Evolutionary conservation across 2,888 invertebrate genomes (phyloP).

Genomic region (Tribolium freemani): DNA sequence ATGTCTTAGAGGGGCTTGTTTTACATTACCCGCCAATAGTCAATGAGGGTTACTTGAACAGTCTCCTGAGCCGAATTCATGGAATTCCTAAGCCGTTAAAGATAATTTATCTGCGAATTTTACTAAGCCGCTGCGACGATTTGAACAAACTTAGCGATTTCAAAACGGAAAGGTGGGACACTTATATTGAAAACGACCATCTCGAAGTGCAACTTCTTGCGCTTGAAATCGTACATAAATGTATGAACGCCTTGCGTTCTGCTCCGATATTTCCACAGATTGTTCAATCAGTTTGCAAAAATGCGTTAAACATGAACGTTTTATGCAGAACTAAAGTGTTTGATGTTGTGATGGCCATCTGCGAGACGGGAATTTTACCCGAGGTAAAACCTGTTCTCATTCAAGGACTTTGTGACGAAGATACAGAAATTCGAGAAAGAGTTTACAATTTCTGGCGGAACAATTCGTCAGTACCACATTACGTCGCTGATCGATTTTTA

Average conservation of each 20-base stretch:
- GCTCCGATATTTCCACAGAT: conserved; percentile 47
- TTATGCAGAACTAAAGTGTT: conserved; percentile 63
- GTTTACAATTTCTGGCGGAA: conserved; percentile 74
- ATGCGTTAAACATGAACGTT: conserved; percentile 50
- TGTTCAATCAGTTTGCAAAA: conserved; percentile 48
- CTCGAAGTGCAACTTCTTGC: conserved; percentile 59
- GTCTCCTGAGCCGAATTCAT: conserved; percentile 50
- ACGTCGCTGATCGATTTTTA: conserved; percentile 70
- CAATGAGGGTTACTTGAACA: conserved; percentile 55
- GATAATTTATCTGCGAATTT: conserved; percentile 57
- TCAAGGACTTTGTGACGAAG: conserved; percentile 69
- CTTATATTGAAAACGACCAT: conserved; percentile 53
- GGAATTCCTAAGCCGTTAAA: conserved; percentile 50
- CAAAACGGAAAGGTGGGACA: conserved; percentile 54
- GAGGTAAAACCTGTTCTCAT: conserved; percentile 65
- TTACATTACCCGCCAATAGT: conserved; percentile 71
- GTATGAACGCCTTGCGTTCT: conserved; percentile 43
- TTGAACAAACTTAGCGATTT: conserved; percentile 54
- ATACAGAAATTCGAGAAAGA: conserved; percentile 67
- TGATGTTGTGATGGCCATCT: conserved; percentile 65
- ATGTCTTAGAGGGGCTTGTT: conserved; percentile 69
- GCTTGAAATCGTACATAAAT: conserved; percentile 59
- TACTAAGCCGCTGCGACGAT: conserved; percentile 53
- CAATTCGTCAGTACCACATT: conserved; percentile 67
- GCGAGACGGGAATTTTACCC: conserved; percentile 49